Percentiles rank a stretch among this genome's conserved stretches.
Evolutionary conservation across 1,140 invertebrate species (phyloP).

Genomic region (Chymomyza costata): DNA sequence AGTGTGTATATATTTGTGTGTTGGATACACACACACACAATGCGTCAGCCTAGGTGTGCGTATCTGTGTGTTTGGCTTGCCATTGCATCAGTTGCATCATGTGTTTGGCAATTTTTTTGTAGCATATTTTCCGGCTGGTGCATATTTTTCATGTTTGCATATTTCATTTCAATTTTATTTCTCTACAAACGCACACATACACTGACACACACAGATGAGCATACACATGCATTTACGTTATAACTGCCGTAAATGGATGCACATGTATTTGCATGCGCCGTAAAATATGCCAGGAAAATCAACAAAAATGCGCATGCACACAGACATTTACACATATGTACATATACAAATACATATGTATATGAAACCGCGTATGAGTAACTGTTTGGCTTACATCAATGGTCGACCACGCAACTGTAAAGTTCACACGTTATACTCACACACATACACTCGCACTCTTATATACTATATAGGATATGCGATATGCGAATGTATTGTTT

Average conservation of each 20-base stretch:
- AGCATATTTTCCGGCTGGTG: constrained; percentile 68
- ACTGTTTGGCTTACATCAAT: no score
- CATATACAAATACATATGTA: no score
- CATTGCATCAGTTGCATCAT: constrained; percentile 26
- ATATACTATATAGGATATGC: no score
- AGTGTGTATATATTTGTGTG: constrained; percentile 32
- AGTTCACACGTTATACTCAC: no score
- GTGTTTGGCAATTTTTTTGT: constrained; percentile 70
- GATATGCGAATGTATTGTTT: no score
- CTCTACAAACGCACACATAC: constrained; percentile 32
- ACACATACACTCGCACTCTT: no score
- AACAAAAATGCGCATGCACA: constrained; percentile 59
- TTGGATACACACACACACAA: not conserved
- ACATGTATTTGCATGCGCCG: constrained; percentile 61
- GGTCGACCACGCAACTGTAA: no score
- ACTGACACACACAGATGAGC: not conserved
- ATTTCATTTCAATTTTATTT: constrained; percentile 73
- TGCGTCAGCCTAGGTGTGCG: constrained; percentile 35
- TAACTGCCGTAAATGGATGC: constrained; percentile 1
- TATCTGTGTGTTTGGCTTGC: constrained; percentile 9
- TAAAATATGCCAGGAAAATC: constrained; percentile 73
- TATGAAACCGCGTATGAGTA: no score
- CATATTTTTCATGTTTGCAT: constrained; percentile 73
- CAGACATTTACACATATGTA: constrained; percentile 29
- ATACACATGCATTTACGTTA: not conserved